Conservation (phyloP, 2,888 invertebrate genomes). For the Melieria picta region DNA sequence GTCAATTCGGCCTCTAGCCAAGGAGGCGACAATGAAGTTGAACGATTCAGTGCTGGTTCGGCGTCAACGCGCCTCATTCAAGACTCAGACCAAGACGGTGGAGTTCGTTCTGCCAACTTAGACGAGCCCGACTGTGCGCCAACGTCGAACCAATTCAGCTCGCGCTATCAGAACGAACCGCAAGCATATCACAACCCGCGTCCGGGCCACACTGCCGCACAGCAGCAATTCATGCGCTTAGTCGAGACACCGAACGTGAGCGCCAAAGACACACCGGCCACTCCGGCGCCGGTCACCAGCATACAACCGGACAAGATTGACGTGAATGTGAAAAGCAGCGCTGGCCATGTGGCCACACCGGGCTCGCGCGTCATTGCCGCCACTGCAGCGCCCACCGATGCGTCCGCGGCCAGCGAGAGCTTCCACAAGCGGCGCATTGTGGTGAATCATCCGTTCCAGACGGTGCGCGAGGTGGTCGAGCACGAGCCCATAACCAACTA, state of each 20-base stretch:
- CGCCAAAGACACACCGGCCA: slow-evolving; percentile 42
- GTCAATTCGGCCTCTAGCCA: slow-evolving; percentile 21
- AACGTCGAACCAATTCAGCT: slow-evolving; percentile 13
- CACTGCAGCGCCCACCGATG: slow-evolving; percentile 69
- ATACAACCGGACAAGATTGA: slow-evolving; percentile 54
- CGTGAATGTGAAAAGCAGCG: slow-evolving; percentile 63
- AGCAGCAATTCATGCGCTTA: slow-evolving; percentile 68
- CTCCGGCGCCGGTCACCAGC: slow-evolving; percentile 26
- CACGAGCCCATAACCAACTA: slow-evolving; percentile 71
- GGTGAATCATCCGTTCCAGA: slow-evolving; percentile 72
- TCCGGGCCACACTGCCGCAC: slow-evolving; percentile 48
- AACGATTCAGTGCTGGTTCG: slow-evolving; percentile 16
- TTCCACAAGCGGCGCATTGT: slow-evolving; percentile 72
- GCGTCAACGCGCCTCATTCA: not conserved
- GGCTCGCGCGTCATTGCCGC: slow-evolving; percentile 70
- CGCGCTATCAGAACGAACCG: slow-evolving; percentile 35
- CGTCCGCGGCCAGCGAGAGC: slow-evolving; percentile 68
- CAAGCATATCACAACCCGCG: slow-evolving; percentile 42
- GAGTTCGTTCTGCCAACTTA: slow-evolving; percentile 26
- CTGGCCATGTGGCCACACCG: slow-evolving; percentile 62
- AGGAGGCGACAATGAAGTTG: slow-evolving; percentile 30
- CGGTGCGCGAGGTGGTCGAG: slow-evolving; percentile 71
- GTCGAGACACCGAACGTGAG: slow-evolving; percentile 59
- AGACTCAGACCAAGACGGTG: slow-evolving; percentile 13
- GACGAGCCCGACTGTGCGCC: slow-evolving; percentile 50